These are phyloP conservation scores for Toxostoma redivivum DNA, from an alignment of 2,113 vertebrate species.

Conservation along the genomic window DNA sequence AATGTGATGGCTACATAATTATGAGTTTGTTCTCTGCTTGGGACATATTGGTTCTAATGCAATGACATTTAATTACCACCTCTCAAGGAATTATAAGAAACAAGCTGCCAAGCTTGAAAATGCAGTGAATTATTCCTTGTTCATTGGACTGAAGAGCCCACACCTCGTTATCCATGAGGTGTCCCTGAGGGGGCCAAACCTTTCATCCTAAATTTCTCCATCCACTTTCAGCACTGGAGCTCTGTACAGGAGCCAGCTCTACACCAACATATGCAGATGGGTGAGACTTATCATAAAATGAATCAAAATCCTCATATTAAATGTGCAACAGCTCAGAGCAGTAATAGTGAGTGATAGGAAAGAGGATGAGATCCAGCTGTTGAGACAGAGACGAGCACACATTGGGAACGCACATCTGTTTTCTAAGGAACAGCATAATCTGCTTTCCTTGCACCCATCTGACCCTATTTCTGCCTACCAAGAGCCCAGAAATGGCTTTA, in stretches of 20 bases:
- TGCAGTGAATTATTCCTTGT: background rate
- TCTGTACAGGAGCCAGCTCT: background rate
- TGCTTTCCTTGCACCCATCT: background rate
- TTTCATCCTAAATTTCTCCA: background rate
- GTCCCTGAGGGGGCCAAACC: background rate
- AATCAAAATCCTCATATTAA: background rate
- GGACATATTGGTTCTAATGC: conserved; percentile 19
- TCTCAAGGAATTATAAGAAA: conserved; percentile 14
- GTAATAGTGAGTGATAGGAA: background rate
- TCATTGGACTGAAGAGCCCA: background rate
- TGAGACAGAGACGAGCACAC: background rate
- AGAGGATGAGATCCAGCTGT: background rate
- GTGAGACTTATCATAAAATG: background rate
- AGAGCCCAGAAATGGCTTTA: background rate
- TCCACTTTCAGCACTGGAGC: background rate
- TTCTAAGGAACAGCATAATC: background rate
- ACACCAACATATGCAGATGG: background rate
- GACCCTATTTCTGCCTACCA: background rate
- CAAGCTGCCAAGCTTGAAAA: background rate
- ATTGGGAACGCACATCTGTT: background rate
- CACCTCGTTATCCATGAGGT: background rate
- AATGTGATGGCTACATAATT: conserved; percentile 48
- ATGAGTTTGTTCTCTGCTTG: conserved; percentile 45
- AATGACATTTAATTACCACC: conserved; percentile 46
- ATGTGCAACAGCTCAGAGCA: background rate